Percentiles rank a stretch among this genome's conserved stretches.
phyloP scores from a whole-genome alignment of 2,113 vertebrate species.

The Bubo blakistoni region DNA sequence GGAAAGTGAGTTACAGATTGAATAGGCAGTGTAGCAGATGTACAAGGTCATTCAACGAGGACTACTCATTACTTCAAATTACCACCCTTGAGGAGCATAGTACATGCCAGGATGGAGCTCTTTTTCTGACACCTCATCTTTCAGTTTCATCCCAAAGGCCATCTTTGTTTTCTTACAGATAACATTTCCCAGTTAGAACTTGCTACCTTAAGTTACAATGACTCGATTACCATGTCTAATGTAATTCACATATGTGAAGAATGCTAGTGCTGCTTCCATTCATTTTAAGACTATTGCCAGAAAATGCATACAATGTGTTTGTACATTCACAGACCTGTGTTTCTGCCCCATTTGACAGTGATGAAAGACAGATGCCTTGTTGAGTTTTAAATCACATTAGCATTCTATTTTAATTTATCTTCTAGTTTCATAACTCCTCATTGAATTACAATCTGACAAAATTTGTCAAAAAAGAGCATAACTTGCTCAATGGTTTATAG shows the following conservation, averaged over 20 bases:
- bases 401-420: background rate
- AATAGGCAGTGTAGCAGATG: conserved; percentile 58
- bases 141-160: conserved; percentile 56
- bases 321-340: background rate
- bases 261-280: background rate
- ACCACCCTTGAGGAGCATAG: conserved; percentile 54
- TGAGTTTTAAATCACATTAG: background rate
- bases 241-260: background rate
- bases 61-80: conserved; percentile 70
- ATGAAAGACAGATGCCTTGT: conserved; percentile 3
- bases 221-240: background rate
- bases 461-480: background rate
- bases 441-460: background rate
- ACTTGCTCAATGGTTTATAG: background rate
- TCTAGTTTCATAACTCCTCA: background rate
- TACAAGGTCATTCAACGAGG: conserved; percentile 65
- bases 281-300: background rate
- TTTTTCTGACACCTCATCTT: conserved; percentile 55
- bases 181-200: conserved; percentile 42
- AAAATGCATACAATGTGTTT: background rate
- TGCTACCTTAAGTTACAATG: conserved; percentile 14
- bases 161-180: conserved; percentile 36
- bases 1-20: conserved; percentile 51
- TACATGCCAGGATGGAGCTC: conserved; percentile 22
- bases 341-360: conserved; percentile 20